Evolutionary conservation across 2,113 vertebrate genomes (phyloP), one percentile per base, ranked within the genome.

Genomic region (Synchiropus splendidus): DNA sequence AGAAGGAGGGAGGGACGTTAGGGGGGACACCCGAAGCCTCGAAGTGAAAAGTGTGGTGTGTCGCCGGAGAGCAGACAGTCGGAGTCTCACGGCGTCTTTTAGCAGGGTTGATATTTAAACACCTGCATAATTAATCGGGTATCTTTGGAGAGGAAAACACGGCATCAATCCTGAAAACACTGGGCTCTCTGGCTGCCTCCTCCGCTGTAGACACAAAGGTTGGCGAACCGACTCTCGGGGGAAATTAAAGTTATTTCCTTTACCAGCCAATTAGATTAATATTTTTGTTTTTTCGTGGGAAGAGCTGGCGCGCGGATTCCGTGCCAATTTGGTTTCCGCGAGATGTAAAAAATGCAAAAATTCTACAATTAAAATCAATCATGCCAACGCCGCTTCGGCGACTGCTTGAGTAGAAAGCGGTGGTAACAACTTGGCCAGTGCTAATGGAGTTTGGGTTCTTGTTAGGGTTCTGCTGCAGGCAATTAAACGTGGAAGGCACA

Each of bases 161-260:
- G 34, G 51, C 13, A 17, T 49, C 5, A 50, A 48, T 55, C 2
- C 53, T 62, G 51, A 56, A 51, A 45, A 73, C 72, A 69, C 65
- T 45, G 72, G 70, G 64, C 68, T 59, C 57, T 42, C 48, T 56
- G 47, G 48, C 48, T 55, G 66, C 53, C 62, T 62, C 63, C 58
- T 58, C 43, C n/a, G 53, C 32, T 2, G 65, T 41, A 54, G 57
- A 74, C 74, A 67, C 70, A 75, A 72, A 82, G 74, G 74, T 79
- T 74, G 64, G 65, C 67, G 67, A 65, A 37, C 51, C 42, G 10
- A n/a, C 57, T 76, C 74, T 59, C 74, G 1, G 35, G 78, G 80
- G 74, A 79, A 80, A 82, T 80, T 79, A 78, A 78, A 69, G 70
- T 70, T 67, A 60, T 58, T 73, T 70, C 65, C 80, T 61, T 76